Conservation (phyloP, 2,888 invertebrate species). For the Apomyelois bistriatella region DNA sequence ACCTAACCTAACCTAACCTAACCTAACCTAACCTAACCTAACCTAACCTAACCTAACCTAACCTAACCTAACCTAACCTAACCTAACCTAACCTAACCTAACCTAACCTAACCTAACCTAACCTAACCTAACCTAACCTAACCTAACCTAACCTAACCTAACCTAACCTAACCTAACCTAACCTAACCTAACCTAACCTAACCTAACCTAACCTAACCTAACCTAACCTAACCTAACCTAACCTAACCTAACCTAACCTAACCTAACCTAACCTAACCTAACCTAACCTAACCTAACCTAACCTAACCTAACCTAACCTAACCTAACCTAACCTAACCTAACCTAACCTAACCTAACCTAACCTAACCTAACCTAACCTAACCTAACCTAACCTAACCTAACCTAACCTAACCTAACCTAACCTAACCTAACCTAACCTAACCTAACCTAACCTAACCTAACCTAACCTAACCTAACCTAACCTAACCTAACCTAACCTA, state of each 20-base stretch:
- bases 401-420: conserved; percentile 2
- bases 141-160: conserved; percentile 2
- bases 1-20: conserved; percentile 2
- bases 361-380: conserved; percentile 2
- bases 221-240: conserved; percentile 1
- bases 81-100: conserved; percentile 1
- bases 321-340: conserved; percentile 2
- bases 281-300: conserved; percentile 2
- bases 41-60: conserved; percentile 2
- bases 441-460: conserved; percentile 2
- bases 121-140: conserved; percentile 2
- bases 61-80: conserved; percentile 2
- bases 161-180: conserved; percentile 2
- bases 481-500: conserved; percentile 2
- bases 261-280: conserved; percentile 2
- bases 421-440: conserved; percentile 2
- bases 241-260: conserved; percentile 2
- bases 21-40: conserved; percentile 2
- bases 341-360: conserved; percentile 2
- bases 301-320: conserved; percentile 2
- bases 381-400: conserved; percentile 2
- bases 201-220: conserved; percentile 2
- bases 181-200: conserved; percentile 2
- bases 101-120: conserved; percentile 2
- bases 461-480: conserved; percentile 2